Evolutionary conservation across 53 echinoderm and acorn worm genomes (phyloP), one percentile per base, ranked within the genome.

Genomic region (Holothuria scabra): DNA sequence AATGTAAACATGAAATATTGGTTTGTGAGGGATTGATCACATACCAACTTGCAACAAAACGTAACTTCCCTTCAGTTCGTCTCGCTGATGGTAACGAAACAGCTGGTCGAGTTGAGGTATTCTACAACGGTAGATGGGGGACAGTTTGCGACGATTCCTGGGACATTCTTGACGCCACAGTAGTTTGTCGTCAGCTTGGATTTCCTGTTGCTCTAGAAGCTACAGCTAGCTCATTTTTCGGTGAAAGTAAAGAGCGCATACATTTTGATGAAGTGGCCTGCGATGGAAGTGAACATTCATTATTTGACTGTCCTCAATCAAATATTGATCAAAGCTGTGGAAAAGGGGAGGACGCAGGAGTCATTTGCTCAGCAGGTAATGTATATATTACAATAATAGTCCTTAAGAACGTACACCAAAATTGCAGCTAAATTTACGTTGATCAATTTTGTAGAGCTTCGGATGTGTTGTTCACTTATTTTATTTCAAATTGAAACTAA

Each of bases 121-220:
- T 68, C 84, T 31, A 31, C 32, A 32, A 67, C 52, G 84, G 84
- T 32, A 59, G 52, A 19, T 84, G 84, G 84, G 71, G 71, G 25
- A 72, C 84, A n/a, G 59, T 84, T 29, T 84, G 84, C 34, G 72
- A 84, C 20, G 71, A 84, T 56, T 21, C 33, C 0, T 84, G 84
- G 84, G 84, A 84, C 30, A 4, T 59, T 4, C 16, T 5, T 4
- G 84, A 84, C 30, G 84, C 84, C 57, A 44, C 20, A 8, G 84
- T 84, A 12, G 72, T 84, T 31, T 84, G 84, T 38, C 84, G 70
- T 22, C 69, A 69, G 84, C 31, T 84, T 19, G 84, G 84, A 11
- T 57, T 71, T 31, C 58, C 60, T 2, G 84, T 30, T 29, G 84
- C 72, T 20, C 8, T 66, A 59, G 3, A 52, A 18, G 52, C 52